These are phyloP conservation scores for Platysteira castanea DNA, from an alignment of 2,113 vertebrate species.

Conservation along the genomic window DNA sequence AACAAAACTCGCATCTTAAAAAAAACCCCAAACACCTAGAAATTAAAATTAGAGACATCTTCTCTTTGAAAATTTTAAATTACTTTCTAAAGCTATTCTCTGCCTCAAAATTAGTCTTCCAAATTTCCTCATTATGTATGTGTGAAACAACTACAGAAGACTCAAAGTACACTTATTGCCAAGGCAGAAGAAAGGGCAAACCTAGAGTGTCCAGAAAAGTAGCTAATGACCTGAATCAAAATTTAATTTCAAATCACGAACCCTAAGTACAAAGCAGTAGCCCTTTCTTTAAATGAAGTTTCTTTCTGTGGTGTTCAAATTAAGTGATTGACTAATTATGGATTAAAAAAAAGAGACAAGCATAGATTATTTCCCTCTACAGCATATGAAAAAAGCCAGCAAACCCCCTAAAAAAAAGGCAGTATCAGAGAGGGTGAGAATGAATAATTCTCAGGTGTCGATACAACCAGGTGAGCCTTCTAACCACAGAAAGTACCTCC, in stretches of 20 bases:
- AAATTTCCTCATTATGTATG: not conserved
- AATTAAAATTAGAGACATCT: not conserved
- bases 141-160: not conserved
- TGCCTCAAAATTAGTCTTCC: not conserved
- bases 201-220: not conserved
- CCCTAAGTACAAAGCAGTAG: not conserved
- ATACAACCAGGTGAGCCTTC: constrained; percentile 5
- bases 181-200: not conserved
- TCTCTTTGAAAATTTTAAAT: not conserved
- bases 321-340: not conserved
- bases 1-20: not conserved
- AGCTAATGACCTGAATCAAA: not conserved
- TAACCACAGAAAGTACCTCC: constrained; percentile 21
- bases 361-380: not conserved
- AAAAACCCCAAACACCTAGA: not conserved
- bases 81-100: not conserved
- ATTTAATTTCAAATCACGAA: not conserved
- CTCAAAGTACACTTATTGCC: not conserved
- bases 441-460: not conserved
- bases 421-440: not conserved
- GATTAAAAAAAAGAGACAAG: not conserved
- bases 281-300: not conserved
- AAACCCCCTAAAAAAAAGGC: not conserved
- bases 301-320: not conserved
- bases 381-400: not conserved